Evolutionary conservation across 2,113 vertebrate genomes (phyloP).

Genomic region (Apodemus sylvaticus): DNA sequence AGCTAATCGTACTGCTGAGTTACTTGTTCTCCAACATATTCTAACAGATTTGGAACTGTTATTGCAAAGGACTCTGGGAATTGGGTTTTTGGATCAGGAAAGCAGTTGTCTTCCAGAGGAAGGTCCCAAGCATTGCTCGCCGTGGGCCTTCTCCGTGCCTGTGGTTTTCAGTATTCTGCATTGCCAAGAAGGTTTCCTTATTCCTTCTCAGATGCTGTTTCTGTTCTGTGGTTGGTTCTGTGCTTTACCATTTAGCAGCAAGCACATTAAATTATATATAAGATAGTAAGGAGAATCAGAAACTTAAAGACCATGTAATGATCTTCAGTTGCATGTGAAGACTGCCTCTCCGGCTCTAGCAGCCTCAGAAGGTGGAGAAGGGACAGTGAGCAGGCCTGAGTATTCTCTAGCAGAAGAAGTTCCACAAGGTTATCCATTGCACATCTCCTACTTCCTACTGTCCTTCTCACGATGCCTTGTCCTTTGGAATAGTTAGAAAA

Average conservation of each 20-base stretch:
- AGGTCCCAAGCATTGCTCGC: not conserved
- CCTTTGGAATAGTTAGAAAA: conserved; percentile 16
- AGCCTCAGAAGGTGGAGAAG: not conserved
- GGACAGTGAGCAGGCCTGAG: not conserved
- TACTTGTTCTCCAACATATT: not conserved
- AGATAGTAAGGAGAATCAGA: not conserved
- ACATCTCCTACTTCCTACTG: not conserved
- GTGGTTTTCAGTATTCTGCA: not conserved
- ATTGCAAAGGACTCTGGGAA: conserved; percentile 9
- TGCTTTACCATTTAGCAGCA: conserved; percentile 20
- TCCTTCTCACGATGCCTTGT: not conserved
- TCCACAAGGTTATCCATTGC: not conserved
- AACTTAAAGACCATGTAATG: not conserved
- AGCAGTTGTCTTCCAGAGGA: not conserved
- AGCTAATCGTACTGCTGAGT: not conserved
- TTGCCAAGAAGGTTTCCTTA: conserved; percentile 36
- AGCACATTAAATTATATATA: conserved; percentile 6
- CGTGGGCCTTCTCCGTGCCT: not conserved
- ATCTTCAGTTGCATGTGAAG: not conserved
- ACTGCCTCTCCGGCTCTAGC: not conserved
- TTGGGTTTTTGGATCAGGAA: not conserved
- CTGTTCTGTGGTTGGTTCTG: not conserved
- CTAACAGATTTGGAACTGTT: conserved; percentile 25
- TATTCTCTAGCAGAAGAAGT: not conserved
- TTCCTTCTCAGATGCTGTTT: conserved; percentile 4